These are phyloP conservation scores for Cheilosia variabilis DNA, from an alignment of 2,888 invertebrate genomes.

Conservation along the genomic window DNA sequence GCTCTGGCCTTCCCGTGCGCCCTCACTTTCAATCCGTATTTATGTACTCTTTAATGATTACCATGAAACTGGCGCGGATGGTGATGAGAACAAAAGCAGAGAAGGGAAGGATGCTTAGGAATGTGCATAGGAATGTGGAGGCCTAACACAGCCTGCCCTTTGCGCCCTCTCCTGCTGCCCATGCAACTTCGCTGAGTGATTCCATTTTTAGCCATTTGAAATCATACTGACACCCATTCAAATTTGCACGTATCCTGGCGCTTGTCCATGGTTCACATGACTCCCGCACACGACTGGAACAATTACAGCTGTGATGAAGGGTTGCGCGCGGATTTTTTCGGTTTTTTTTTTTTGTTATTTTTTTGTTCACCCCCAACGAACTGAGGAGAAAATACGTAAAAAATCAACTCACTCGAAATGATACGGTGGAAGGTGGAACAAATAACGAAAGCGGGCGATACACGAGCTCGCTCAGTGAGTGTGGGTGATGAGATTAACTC, in stretches of 20 bases:
- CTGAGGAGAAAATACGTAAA: conserved; percentile 6
- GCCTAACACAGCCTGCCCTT: conserved; percentile 38
- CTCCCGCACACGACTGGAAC: conserved; percentile 43
- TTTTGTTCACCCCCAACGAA: no score
- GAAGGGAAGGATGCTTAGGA: neutral
- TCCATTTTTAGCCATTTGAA: conserved; percentile 57
- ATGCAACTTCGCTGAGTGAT: conserved; percentile 15
- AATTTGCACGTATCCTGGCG: conserved; percentile 27
- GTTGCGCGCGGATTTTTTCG: conserved; percentile 19
- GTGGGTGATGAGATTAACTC: conserved; percentile 63
- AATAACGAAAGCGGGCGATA: neutral
- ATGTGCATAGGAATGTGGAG: conserved; percentile 35
- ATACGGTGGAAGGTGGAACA: conserved; percentile 2
- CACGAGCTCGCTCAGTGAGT: conserved; percentile 10
- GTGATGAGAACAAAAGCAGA: conserved; percentile 46
- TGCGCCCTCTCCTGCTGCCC: neutral
- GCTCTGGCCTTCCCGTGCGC: conserved; percentile 3
- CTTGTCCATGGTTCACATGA: conserved; percentile 9
- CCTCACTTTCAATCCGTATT: conserved; percentile 34
- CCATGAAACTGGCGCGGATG: conserved; percentile 46
- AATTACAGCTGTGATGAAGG: conserved; percentile 63
- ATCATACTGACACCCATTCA: conserved; percentile 5
- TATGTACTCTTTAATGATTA: conserved; percentile 53
- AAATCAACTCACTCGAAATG: conserved; percentile 11
- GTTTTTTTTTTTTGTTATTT: neutral